Base-by-base conservation (phyloP, 2,113 vertebrate genomes). In the Epinephelus moara region DNA sequence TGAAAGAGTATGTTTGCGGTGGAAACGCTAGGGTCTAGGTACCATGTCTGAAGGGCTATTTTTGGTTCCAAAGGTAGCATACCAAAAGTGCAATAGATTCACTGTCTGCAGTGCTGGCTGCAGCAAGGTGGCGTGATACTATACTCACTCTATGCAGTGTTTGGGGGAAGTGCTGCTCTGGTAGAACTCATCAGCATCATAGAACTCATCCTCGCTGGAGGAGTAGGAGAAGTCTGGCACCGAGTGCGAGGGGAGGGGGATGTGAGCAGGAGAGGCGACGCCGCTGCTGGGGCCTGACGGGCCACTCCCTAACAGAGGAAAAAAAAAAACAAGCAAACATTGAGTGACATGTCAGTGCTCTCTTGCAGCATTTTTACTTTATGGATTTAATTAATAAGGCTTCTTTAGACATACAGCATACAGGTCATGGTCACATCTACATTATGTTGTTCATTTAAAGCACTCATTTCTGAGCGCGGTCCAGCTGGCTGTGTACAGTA, bases 201-300 rank as follows among this genome's bases (percentile, higher is more conserved):
- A 99, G 95, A 99, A 99, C 88, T 99, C 98, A 79, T 99, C 98
- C 93, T 99, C 98, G 63, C 98, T 99, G 96, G 98, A 99, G 4
- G 98, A 99, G 80, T 99, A 99, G 62, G 98, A 99, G 94, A 99
- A 99, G 85, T 99, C 98, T 30, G 98, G 98, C 89, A 99, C 98
- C 3, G 97, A 97, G 77, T 97, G 98, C 75, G 97, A 97, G 85
- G 98, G 98, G 76, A 98, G 92, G 91, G 97, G 98, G 88, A 98
- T 97, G 92, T 98, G 98, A 94, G 97, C 96, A 15, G 98, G 98
- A 78, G 97, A 97, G 70, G 97, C 96, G 0, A 97, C 93, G 77
- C 98, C 97, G 91, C 98, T 99, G 94, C 97, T 99, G 50, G 98
- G 97, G 90, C 96, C 97, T 6, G 98, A 99, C 0, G 97, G 97